Evolutionary conservation across 2,113 vertebrate genomes (phyloP).

Genomic region (Electrona antarctica): DNA sequence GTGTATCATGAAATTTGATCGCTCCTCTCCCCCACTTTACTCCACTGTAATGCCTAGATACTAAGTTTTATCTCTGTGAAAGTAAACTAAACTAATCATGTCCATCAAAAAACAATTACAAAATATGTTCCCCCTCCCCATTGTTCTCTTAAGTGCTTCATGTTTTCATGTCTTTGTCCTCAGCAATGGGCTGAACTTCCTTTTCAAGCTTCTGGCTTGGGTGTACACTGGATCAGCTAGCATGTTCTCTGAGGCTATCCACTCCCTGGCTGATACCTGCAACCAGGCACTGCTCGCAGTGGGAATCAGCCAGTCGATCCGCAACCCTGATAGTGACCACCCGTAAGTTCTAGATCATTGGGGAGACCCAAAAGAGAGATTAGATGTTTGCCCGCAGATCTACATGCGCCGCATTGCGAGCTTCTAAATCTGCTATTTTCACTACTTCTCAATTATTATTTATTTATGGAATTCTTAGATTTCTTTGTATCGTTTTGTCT

Average conservation of each 20-base stretch:
- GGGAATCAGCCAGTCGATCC: constrained; percentile 95
- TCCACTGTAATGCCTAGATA: too few species aligned
- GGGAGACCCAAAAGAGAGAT: neutral
- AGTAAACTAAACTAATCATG: neutral
- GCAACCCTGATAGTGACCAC: constrained; percentile 91
- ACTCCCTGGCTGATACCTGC: constrained; percentile 96
- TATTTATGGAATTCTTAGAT: too few species aligned
- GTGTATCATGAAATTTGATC: too few species aligned
- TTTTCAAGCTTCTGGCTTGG: constrained; percentile 99
- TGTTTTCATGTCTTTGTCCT: constrained; percentile 49
- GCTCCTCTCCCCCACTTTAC: too few species aligned
- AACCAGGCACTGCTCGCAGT: constrained; percentile 95
- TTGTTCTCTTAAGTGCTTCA: neutral
- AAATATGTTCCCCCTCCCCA: too few species aligned
- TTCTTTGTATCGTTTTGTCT: too few species aligned
- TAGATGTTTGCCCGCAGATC: too few species aligned
- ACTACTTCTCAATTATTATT: too few species aligned
- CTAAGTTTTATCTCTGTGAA: too few species aligned
- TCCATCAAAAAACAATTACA: too few species aligned
- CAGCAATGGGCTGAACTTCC: constrained; percentile 98
- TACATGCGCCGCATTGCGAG: too few species aligned
- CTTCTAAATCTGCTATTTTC: too few species aligned
- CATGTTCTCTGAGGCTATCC: constrained; percentile 99
- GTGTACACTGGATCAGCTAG: constrained; percentile 97
- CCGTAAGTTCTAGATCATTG: constrained; percentile 82